Evolutionary conservation across 2,797 vertebrate species (phyloP).

Genomic region (Knipowitschia caucasica): DNA sequence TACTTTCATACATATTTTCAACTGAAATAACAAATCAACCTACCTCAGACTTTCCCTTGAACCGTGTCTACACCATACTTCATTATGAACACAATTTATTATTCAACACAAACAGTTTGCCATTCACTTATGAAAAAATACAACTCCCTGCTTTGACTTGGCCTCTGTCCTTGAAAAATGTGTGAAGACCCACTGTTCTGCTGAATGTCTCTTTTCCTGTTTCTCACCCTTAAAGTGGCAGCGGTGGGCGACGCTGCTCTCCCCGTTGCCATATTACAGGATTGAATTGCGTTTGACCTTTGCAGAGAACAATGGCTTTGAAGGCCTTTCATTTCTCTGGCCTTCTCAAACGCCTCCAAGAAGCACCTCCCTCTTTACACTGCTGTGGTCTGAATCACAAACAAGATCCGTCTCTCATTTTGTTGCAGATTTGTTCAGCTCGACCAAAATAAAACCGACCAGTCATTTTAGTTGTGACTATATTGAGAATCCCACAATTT

Average conservation of each 20-base stretch:
- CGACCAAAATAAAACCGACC: constrained; percentile 20
- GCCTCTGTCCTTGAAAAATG: constrained; percentile 69
- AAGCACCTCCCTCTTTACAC: constrained; percentile 55
- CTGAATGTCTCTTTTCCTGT: constrained; percentile 72
- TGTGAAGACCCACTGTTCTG: constrained; percentile 61
- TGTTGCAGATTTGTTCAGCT: constrained; percentile 14
- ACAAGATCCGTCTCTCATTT: constrained; percentile 30
- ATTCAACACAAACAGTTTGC: constrained; percentile 40
- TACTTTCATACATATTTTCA: no score
- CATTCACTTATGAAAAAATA: no score
- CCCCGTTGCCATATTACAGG: constrained; percentile 61
- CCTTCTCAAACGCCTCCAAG: constrained; percentile 61
- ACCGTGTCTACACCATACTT: constrained; percentile 13
- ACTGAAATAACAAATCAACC: no score
- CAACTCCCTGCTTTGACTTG: constrained; percentile 35
- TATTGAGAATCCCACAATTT: constrained; percentile 25
- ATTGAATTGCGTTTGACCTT: constrained; percentile 83
- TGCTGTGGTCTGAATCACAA: constrained; percentile 65
- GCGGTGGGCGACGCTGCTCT: constrained; percentile 56
- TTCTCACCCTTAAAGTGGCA: constrained; percentile 65
- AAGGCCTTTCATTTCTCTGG: constrained; percentile 75
- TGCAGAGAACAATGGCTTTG: constrained; percentile 76
- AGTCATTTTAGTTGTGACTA: constrained; percentile 19
- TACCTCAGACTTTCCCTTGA: no score
- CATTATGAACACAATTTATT: constrained; percentile 33